These are phyloP conservation scores for Vipera ursinii DNA, from an alignment of 2,797 vertebrate genomes.

Conservation along the genomic window DNA sequence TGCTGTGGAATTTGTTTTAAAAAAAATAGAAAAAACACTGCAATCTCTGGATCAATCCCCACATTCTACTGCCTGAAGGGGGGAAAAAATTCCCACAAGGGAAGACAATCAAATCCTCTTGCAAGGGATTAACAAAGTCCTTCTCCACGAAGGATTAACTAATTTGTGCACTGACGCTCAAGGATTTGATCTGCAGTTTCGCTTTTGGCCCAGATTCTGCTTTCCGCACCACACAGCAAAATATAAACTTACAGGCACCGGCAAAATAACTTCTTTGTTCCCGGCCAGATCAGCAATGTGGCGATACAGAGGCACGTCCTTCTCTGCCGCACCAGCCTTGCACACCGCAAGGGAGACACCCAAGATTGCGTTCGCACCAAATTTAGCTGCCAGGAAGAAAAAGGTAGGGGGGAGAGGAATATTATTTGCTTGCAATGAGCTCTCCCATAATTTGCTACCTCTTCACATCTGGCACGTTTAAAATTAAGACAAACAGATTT, in stretches of 20 bases:
- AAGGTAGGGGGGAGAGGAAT: background rate
- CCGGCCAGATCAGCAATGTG: conserved; percentile 97
- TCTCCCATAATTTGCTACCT: background rate
- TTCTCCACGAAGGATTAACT: background rate
- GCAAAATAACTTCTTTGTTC: conserved; percentile 92
- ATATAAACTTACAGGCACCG: conserved; percentile 85
- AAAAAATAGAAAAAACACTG: background rate
- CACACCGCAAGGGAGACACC: conserved; percentile 97
- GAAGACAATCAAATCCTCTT: background rate
- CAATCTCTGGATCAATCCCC: no score
- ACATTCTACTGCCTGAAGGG: background rate
- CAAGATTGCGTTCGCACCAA: conserved; percentile 97
- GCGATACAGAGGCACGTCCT: conserved; percentile 93
- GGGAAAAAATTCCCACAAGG: background rate
- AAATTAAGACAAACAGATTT: no score
- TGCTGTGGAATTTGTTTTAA: background rate
- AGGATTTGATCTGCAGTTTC: background rate
- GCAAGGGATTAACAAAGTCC: background rate
- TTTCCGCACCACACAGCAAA: background rate
- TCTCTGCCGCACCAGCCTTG: conserved; percentile 97
- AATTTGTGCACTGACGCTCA: background rate
- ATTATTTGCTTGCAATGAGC: background rate
- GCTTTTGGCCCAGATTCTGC: background rate
- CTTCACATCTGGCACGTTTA: no score
- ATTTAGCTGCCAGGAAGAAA: conserved; percentile 81